Base-by-base conservation (phyloP, 2,797 vertebrate genomes). In the Cryptoprocta ferox region DNA sequence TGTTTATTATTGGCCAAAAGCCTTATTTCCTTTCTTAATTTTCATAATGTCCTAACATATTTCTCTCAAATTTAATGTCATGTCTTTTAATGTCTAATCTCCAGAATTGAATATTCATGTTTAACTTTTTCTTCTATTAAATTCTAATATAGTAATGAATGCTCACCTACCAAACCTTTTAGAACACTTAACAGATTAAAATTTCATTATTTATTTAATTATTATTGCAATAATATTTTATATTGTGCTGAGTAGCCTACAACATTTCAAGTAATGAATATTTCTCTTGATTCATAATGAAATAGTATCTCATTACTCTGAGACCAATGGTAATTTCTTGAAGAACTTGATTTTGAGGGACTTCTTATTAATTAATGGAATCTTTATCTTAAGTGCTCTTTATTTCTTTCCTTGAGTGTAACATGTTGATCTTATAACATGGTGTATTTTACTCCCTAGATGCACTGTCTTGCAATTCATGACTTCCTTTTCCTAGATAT, bases 231-330 rank as follows among this genome's bases (percentile, higher is more conserved):
- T 50, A 48, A 26, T 73, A 45, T 48, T 76, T 76, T 76, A 45
- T 26, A 26, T 39, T 66, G 24, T 82, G 28, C 24, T 73, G 59
- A 71, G 37, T 56, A 89, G 15, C 14, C 81, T 81, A 61, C 2
- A 78, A 8, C 26, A 78, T 59, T 84, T 10, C n/a, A 93, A 56
- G 26, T 50, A 91, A 85, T 78, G 53, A 89, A 86, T 87, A 80
- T 94, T 80, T 81, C 9, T 80, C 16, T 30, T 89, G 56, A 89
- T 80, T 97, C 94, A 80, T 63, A 76, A 92, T 85, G 12, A 81
- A 93, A 65, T 78, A 10, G 91, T 84, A 39, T 93, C 68, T 66
- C 73, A 53, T 61, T 93, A 78, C 37, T 61, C 42, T 92, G 68
- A 94, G 83, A 66, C 24, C 65, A 70, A 35, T n/a, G 45, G 15